Percentiles rank a stretch among this genome's conserved stretches.
Conservation (phyloP, 2,797 vertebrate species). For the Eupleurogrammus muticus region DNA sequence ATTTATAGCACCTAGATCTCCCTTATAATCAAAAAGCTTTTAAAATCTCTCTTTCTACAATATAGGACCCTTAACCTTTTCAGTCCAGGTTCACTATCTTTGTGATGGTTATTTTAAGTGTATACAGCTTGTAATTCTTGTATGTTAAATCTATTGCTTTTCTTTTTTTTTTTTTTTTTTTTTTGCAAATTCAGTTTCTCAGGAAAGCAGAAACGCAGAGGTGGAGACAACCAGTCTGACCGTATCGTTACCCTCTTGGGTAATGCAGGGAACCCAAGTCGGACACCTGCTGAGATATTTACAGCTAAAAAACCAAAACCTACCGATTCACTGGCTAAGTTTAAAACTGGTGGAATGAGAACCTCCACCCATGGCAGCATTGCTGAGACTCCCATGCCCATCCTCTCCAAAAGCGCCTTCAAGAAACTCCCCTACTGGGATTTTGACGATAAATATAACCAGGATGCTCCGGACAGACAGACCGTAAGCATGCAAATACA, state of each 20-base stretch:
- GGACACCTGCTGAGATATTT: not conserved
- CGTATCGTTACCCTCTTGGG: fast-evolving
- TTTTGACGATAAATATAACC: conserved; percentile 78
- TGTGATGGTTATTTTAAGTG: not conserved
- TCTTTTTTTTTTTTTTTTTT: conserved; percentile 9
- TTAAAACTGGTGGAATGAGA: not conserved
- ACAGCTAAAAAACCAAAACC: not conserved
- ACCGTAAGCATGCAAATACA: conserved; percentile 57
- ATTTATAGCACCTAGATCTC: too few relatives aligned
- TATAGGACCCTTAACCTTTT: not conserved
- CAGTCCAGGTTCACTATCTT: not conserved
- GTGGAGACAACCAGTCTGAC: fast-evolving
- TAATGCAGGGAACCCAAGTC: not conserved
- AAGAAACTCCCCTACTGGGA: conserved; percentile 72
- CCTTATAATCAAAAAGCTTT: too few relatives aligned
- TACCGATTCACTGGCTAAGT: not conserved
- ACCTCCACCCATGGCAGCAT: not conserved
- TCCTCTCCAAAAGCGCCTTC: conserved; percentile 51
- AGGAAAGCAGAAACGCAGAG: not conserved
- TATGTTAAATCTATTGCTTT: not conserved
- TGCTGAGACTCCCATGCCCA: conserved; percentile 55
- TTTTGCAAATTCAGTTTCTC: conserved; percentile 23
- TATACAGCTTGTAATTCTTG: not conserved
- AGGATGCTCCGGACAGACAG: conserved; percentile 43
- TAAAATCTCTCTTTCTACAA: too few relatives aligned